phyloP scores from a whole-genome alignment of 2,113 vertebrate genomes.

The Pampusana beccarii region DNA sequence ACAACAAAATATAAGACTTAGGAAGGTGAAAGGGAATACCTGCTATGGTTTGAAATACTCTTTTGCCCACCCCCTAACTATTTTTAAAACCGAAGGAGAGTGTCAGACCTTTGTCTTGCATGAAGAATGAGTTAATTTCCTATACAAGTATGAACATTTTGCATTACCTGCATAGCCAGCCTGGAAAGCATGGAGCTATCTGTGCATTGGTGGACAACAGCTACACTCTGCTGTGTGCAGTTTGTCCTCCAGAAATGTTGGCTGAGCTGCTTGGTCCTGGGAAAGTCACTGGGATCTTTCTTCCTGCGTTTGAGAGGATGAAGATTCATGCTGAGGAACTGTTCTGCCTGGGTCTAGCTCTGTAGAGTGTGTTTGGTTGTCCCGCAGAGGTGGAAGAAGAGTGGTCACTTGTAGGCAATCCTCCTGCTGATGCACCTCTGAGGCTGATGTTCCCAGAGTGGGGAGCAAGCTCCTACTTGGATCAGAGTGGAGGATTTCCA shows the following conservation, averaged over 20 bases:
- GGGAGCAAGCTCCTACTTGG: neutral
- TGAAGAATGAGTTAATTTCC: neutral
- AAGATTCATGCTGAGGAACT: neutral
- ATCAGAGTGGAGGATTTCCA: neutral
- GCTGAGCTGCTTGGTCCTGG: neutral
- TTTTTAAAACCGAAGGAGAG: neutral
- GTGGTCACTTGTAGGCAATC: neutral
- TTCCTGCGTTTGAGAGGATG: neutral
- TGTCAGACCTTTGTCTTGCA: neutral
- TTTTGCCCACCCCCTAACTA: neutral
- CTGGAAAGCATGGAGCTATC: neutral
- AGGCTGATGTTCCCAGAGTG: neutral
- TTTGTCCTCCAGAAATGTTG: neutral
- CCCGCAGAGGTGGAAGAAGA: neutral
- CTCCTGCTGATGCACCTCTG: neutral
- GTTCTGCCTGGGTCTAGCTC: neutral
- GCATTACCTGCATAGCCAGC: neutral
- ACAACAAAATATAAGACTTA: neutral
- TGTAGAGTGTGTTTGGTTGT: neutral
- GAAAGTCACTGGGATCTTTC: neutral
- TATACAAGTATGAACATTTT: neutral
- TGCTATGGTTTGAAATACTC: neutral
- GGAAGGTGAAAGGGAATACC: neutral
- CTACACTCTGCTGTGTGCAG: fast-evolving
- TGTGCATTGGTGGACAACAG: neutral